phyloP scores from a whole-genome alignment of 2,888 invertebrate species.

The Lycophotia porphyrea region DNA sequence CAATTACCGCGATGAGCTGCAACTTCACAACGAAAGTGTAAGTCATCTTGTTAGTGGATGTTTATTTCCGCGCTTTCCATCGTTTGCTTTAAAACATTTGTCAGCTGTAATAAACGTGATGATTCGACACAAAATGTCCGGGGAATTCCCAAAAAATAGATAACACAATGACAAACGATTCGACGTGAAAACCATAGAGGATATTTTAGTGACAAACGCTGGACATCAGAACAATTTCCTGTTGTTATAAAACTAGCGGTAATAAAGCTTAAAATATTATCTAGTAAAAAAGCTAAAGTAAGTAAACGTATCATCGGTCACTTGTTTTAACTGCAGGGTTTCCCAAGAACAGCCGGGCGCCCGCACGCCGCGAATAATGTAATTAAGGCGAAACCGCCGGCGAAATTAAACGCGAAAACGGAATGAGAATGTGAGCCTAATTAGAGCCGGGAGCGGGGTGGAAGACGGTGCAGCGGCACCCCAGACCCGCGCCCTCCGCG shows the following conservation, averaged over 20 bases:
- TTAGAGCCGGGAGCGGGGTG: constrained; percentile 86
- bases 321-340: constrained; percentile 74
- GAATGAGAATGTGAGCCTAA: constrained; percentile 91
- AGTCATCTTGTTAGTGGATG: constrained; percentile 88
- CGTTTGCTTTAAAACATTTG: constrained; percentile 72
- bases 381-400: constrained; percentile 90
- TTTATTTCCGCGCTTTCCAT: constrained; percentile 81
- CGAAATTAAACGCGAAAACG: constrained; percentile 91
- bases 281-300: constrained; percentile 59
- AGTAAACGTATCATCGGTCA: constrained; percentile 77
- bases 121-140: constrained; percentile 68
- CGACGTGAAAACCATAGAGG: constrained; percentile 39
- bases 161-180: constrained; percentile 48
- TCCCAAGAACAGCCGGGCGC: constrained; percentile 74
- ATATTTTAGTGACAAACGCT: constrained; percentile 25
- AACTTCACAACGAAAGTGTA: constrained; percentile 84
- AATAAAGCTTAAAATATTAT: constrained; percentile 40
- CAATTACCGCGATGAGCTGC: constrained; percentile 88
- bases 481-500: constrained; percentile 53
- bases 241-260: neutral
- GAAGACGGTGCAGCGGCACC: constrained; percentile 74
- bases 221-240: constrained; percentile 9
- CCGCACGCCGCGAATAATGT: constrained; percentile 87
- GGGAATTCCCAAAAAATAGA: constrained; percentile 58
- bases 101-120: constrained; percentile 78